Percentiles rank a stretch among this genome's conserved stretches.
Evolutionary conservation across 2,113 vertebrate genomes (phyloP).

Genomic region (Percopsis transmontana): DNA sequence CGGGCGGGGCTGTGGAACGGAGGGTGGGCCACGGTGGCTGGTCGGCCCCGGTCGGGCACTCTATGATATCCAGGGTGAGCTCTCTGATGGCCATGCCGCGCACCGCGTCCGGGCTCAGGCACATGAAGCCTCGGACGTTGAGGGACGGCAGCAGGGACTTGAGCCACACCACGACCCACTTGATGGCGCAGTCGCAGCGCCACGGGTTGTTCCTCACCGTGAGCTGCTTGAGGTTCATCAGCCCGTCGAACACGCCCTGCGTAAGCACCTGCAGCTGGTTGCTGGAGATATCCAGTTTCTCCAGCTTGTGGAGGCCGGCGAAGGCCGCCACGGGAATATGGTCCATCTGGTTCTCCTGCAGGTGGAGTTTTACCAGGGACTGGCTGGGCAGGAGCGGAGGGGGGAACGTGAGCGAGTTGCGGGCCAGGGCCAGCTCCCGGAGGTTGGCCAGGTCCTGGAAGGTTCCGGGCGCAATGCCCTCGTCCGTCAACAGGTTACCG

Average conservation of each 20-base stretch:
- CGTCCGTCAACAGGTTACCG: conserved; percentile 93
- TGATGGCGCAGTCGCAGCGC: conserved; percentile 94
- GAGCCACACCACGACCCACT: conserved; percentile 97
- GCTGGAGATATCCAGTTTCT: conserved; percentile 92
- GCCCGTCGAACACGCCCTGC: conserved; percentile 90
- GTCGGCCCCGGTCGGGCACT: conserved; percentile 83
- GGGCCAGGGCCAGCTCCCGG: conserved; percentile 89
- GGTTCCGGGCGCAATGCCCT: conserved; percentile 91
- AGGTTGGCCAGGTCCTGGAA: conserved; percentile 91
- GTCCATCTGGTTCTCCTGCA: conserved; percentile 97
- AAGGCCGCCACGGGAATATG: conserved; percentile 91
- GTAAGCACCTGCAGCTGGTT: conserved; percentile 90
- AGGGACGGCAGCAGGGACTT: conserved; percentile 86
- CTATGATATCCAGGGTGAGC: conserved; percentile 89
- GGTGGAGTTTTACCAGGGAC: conserved; percentile 86
- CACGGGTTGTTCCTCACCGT: conserved; percentile 93
- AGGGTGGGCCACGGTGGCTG: conserved; percentile 69
- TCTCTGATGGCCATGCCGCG: conserved; percentile 96
- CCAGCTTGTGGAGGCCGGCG: conserved; percentile 85
- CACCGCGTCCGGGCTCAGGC: conserved; percentile 90
- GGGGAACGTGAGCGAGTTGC: conserved; percentile 92
- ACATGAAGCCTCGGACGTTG: conserved; percentile 93
- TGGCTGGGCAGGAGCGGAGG: conserved; percentile 88
- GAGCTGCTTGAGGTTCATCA: conserved; percentile 88
- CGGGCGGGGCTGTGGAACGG: conserved; percentile 68